A percentile compares a stretch with the other conserved stretches of the same genome.
Evolutionary conservation across 2,113 vertebrate genomes (phyloP).

Genomic region (Anarrhichthys ocellatus): DNA sequence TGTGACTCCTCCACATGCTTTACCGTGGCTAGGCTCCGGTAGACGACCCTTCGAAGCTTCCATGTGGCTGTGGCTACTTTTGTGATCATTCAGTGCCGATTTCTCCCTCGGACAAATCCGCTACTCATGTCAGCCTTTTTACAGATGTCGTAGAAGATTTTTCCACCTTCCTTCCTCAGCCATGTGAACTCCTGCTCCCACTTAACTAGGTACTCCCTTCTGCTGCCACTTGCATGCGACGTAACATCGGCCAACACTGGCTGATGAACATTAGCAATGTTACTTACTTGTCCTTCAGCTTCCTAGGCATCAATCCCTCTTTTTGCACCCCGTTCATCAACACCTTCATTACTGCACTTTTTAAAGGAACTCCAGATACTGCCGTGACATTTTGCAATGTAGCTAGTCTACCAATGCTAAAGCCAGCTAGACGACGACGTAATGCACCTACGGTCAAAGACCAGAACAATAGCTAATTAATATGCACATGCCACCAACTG

Average conservation of each 20-base stretch:
- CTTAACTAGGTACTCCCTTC: not conserved
- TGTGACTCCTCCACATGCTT: too few relatives aligned
- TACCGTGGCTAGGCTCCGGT: too few relatives aligned
- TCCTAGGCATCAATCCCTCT: not conserved
- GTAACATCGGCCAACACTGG: too few relatives aligned
- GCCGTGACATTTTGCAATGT: not conserved
- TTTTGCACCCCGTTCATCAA: not conserved
- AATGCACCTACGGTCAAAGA: too few relatives aligned
- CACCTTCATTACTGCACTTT: not conserved
- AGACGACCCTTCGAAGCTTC: too few relatives aligned
- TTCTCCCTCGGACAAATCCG: not conserved
- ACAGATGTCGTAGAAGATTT: not conserved
- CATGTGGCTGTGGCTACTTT: too few relatives aligned
- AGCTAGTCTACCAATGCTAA: not conserved
- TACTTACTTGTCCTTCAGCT: not conserved
- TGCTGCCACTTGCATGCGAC: not conserved
- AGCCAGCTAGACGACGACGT: too few relatives aligned
- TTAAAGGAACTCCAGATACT: not conserved
- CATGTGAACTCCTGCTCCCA: not conserved
- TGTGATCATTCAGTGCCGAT: not conserved
- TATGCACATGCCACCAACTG: too few relatives aligned
- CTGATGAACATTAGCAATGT: not conserved
- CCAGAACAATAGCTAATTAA: too few relatives aligned
- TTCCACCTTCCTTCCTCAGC: not conserved
- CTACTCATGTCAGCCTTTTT: not conserved